Evolutionary conservation across 2,113 vertebrate species (phyloP).

Genomic region (Odocoileus hemionus): DNA sequence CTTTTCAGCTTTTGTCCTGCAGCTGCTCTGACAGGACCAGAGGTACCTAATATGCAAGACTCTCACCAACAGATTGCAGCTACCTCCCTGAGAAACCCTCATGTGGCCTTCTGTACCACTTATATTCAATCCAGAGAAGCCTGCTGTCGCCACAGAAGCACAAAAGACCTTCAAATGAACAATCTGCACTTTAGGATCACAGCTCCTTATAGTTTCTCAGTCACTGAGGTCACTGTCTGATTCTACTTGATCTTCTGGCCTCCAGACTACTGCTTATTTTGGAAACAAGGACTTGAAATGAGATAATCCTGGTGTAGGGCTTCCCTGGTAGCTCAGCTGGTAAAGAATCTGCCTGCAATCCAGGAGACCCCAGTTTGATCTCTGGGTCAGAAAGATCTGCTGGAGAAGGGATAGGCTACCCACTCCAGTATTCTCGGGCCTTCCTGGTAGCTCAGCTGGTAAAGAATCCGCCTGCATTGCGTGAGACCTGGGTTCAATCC

Average conservation of each 20-base stretch:
- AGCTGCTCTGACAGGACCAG: not conserved
- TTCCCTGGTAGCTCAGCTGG: not conserved
- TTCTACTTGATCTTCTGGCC: not conserved
- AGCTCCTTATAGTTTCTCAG: not conserved
- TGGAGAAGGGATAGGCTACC: not conserved
- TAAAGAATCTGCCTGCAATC: not conserved
- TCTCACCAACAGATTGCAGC: not conserved
- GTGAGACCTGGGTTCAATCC: not conserved
- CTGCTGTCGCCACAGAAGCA: not conserved
- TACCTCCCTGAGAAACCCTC: not conserved
- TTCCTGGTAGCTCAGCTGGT: not conserved
- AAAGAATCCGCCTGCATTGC: not conserved
- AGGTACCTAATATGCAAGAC: not conserved
- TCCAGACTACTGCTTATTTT: not conserved
- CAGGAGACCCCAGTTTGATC: not conserved
- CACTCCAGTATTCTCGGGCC: not conserved
- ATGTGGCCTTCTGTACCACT: not conserved
- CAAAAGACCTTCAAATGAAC: not conserved
- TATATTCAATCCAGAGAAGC: not conserved
- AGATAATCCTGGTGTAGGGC: not conserved
- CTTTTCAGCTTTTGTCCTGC: not conserved
- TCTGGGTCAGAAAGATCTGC: not conserved
- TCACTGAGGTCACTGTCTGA: not conserved
- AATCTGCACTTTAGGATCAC: not conserved
- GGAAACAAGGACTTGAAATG: not conserved